These are phyloP conservation scores for Habroteleia sp. DNA, from an alignment of 2,888 invertebrate genomes.

Conservation along the genomic window DNA sequence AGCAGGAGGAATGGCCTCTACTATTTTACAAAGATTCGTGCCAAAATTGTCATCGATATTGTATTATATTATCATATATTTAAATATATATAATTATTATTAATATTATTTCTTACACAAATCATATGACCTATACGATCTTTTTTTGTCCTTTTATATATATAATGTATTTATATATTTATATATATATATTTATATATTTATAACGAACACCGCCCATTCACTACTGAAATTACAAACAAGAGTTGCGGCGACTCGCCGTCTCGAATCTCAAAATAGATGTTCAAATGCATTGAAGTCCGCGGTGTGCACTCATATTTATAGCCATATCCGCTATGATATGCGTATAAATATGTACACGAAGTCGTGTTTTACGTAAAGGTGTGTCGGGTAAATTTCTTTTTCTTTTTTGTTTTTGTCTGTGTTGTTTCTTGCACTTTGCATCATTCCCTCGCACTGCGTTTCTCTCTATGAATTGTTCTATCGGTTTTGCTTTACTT, in stretches of 20 bases:
- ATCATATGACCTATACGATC: constrained; percentile 79
- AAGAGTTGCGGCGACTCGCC: constrained; percentile 70
- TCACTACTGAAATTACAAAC: constrained; percentile 81
- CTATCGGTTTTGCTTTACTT: not conserved
- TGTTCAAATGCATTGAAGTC: constrained; percentile 75
- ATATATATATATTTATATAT: constrained; percentile 76
- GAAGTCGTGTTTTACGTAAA: constrained; percentile 7
- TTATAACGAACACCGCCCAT: constrained; percentile 81
- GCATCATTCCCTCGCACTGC: constrained; percentile 44
- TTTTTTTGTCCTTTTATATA: constrained; percentile 70
- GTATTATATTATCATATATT: constrained; percentile 69
- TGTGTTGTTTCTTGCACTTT: constrained; percentile 34
- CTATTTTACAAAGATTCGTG: constrained; percentile 80
- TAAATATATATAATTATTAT: constrained; percentile 71
- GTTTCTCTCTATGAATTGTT: constrained; percentile 14
- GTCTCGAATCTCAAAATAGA: constrained; percentile 73
- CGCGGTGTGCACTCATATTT: constrained; percentile 6
- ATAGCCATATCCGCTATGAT: constrained; percentile 21
- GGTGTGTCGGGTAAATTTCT: constrained; percentile 18
- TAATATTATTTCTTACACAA: constrained; percentile 77
- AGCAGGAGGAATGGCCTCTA: constrained; percentile 80
- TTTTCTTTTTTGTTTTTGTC: constrained; percentile 64
- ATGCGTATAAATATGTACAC: constrained; percentile 27
- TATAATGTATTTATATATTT: constrained; percentile 73
- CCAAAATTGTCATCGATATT: constrained; percentile 72